Evolutionary conservation across 1,140 invertebrate species (phyloP), one percentile per base, ranked within the genome.

Genomic region (Conus ventricosus): DNA sequence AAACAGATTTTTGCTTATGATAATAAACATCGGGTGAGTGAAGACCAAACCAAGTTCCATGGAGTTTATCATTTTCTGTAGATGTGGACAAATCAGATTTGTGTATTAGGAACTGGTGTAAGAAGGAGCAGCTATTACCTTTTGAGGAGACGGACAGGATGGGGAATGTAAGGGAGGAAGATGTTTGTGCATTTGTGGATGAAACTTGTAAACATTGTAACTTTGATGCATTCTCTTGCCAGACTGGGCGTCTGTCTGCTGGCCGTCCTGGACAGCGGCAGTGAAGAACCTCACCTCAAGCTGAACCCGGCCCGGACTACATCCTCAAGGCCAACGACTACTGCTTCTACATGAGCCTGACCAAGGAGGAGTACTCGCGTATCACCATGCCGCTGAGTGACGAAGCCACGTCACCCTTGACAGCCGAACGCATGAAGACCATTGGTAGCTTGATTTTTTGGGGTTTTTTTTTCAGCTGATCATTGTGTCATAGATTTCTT

Each of bases 321-420:
- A 98, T 98, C 91, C 98, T 99, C 97, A 98, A 99, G 96, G 89
- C 78, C 23, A 88, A 92, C 10, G 98, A 99, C 94, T 98, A 98
- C 27, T 99, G 98, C 94, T 99, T 99, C 95, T 99, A 99, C 95
- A 97, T 99, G 97, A 98, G 98, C 95, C 98, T 99, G 85, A 99
- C 98, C 39, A 99, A 99, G 94, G 93, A 94, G 87, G 93, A 94
- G 84, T 91, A 76, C 98, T 99, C 92, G 3, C 88, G 92, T 84
- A 88, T 92, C 82, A 88, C 90, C 20, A 67, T 80, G 55, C 93
- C 88, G 80, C 89, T 81, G 82, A 84, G 88, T 90, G 81, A 92
- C 92, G 71, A 84, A 13, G 71, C 81, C 53, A 82, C 23, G 23
- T 57, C 82, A 23, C 55, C 54, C 53, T 76, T 57, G 84, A 81